These are phyloP conservation scores for Chrosomus eos DNA, from an alignment of 2,797 vertebrate species.

Conservation along the genomic window DNA sequence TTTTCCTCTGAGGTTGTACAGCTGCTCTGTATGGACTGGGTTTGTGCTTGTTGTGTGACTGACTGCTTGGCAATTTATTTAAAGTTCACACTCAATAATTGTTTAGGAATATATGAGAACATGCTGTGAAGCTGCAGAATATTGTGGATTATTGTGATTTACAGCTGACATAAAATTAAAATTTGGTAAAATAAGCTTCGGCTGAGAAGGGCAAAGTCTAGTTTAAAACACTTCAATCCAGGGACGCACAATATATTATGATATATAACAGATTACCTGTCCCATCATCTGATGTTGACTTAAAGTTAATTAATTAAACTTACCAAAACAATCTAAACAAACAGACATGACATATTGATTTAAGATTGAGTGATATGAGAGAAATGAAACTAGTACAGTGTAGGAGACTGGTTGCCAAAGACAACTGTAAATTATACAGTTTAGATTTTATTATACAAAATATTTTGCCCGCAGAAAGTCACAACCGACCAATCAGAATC, in stretches of 20 bases:
- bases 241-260: neutral
- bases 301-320: neutral
- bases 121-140: neutral
- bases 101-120: conserved; percentile 2
- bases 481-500: neutral
- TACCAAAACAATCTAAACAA: neutral
- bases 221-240: neutral
- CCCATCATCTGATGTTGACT: neutral
- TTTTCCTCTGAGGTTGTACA: conserved; percentile 20
- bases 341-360: neutral
- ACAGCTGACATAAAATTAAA: neutral
- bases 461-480: neutral
- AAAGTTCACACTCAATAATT: conserved; percentile 21
- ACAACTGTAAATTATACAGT: neutral
- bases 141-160: neutral
- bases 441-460: neutral
- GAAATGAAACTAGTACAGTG: neutral
- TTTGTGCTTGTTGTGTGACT: conserved; percentile 1
- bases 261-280: neutral
- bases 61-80: conserved; percentile 11
- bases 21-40: neutral
- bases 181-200: neutral
- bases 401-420: neutral
- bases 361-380: neutral
- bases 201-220: neutral